A percentile compares a stretch with the other conserved stretches of the same genome.
Evolutionary conservation across 2,888 invertebrate genomes (phyloP).

Genomic region (Apotomis betuletana): DNA sequence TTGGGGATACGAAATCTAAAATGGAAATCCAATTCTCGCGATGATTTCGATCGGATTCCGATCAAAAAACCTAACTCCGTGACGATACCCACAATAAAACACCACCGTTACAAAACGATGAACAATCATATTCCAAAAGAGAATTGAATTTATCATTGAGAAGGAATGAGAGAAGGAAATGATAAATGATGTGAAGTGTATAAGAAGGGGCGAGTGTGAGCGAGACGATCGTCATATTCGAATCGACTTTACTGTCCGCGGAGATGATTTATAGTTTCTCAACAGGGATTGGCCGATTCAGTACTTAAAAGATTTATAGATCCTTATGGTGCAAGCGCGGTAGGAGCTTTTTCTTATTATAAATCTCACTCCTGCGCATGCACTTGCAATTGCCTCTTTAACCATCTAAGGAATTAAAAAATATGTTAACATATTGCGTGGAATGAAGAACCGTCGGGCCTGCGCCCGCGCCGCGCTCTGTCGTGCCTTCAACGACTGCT

Average conservation of each 20-base stretch:
- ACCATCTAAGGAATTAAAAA: constrained; percentile 77
- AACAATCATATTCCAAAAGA: constrained; percentile 82
- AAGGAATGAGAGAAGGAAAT: constrained; percentile 79
- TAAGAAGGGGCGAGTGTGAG: constrained; percentile 65
- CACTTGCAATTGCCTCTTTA: constrained; percentile 75
- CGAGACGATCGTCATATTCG: constrained; percentile 65
- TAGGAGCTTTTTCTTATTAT: constrained; percentile 83
- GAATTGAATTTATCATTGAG: constrained; percentile 83
- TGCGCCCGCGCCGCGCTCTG: constrained; percentile 49
- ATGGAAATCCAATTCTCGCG: constrained; percentile 82
- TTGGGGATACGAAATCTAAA: constrained; percentile 73
- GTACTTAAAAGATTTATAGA: constrained; percentile 82
- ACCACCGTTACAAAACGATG: constrained; percentile 79
- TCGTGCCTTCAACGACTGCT: constrained; percentile 26
- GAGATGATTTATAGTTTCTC: constrained; percentile 83
- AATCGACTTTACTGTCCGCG: constrained; percentile 73
- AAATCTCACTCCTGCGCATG: constrained; percentile 81
- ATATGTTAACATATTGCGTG: constrained; percentile 79
- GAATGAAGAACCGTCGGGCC: constrained; percentile 48
- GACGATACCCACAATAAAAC: constrained; percentile 81
- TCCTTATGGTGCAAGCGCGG: constrained; percentile 80
- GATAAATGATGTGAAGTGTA: constrained; percentile 76
- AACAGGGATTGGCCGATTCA: constrained; percentile 82
- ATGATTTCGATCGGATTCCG: constrained; percentile 79
- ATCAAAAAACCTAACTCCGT: constrained; percentile 80